Conservation (phyloP, 2,113 vertebrate species). For the Candoia aspera region DNA sequence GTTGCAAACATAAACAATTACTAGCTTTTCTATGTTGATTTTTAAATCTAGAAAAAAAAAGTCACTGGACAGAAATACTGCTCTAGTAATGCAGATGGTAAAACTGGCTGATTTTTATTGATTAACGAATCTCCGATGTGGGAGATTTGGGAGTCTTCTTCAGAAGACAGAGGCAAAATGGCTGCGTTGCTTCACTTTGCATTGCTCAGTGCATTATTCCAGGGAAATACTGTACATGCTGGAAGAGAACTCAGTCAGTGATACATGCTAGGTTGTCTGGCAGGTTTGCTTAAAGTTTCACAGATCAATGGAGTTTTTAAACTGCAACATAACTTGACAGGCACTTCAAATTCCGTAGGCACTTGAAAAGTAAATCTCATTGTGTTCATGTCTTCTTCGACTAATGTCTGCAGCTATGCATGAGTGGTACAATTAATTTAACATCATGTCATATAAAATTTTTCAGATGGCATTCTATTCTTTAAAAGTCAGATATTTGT, state of each 20-base stretch:
- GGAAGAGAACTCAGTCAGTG: slow-evolving; percentile 15
- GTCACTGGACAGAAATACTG: not conserved
- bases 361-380: slow-evolving; percentile 11
- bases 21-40: not conserved
- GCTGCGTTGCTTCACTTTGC: not conserved
- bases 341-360: not conserved
- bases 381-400: not conserved
- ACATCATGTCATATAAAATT: slow-evolving; percentile 4
- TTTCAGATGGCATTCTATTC: not conserved
- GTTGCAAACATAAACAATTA: not conserved
- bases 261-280: slow-evolving; percentile 22
- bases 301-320: slow-evolving; percentile 17
- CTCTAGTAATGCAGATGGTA: not conserved
- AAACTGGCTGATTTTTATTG: not conserved
- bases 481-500: not conserved
- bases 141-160: not conserved
- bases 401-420: slow-evolving; percentile 23
- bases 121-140: not conserved
- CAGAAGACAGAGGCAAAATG: not conserved
- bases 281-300: not conserved
- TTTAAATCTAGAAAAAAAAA: not conserved
- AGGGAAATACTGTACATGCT: not conserved
- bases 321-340: slow-evolving; percentile 23
- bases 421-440: not conserved
- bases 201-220: not conserved